Base-by-base conservation (phyloP, 2,888 invertebrate genomes). In the Seira sanloemensis region DNA sequence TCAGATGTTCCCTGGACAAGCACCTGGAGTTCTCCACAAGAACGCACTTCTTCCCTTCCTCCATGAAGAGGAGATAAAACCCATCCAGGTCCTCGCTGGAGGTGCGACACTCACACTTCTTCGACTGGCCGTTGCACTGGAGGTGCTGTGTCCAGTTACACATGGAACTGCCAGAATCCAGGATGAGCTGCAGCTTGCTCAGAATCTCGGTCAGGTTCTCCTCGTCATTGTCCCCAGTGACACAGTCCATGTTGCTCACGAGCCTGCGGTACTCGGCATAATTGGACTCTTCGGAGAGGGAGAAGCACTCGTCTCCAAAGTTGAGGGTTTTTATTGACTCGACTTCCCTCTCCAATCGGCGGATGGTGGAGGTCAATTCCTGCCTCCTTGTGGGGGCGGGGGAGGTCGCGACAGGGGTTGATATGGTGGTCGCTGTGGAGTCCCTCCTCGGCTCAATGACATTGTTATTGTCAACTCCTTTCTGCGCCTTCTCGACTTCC, bases 201-300 rank as follows among this genome's bases (percentile, higher is more conserved):
- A 83, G 19, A 68, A 83, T 83, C 54, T 83, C 78, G n/a, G 71
- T 74, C 37, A 83, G 58, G 19, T 73, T 83, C 23, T 78, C 83
- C 46, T 83, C 83, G 18, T 83, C 83, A 21, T 83, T 83, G 58
- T 78, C 74, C 23, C 58, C 78, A 23, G 83, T 83, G 5, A 83
- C 83, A 24, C 83, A 83, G 26, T 83, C 69, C 83, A 83, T 83
- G 68, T 83, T 76, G 27, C 18, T 83, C 2, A 68, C 67, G 23
- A 83, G 78, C 74, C 83, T 83, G 58, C 74, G 12, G 12, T 83
- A 83, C 18, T 83, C 83, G 0, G 78, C 78, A 21, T 83, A 83
- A 23, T 83, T 68, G 26, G 83, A 78, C 26, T 83, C 83, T 66
- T 83, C 83, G 26, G 21, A 65, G 9, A 83, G n/a, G 5, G 78